phyloP scores from a whole-genome alignment of 2,797 vertebrate genomes.

The Etheostoma nigrum region DNA sequence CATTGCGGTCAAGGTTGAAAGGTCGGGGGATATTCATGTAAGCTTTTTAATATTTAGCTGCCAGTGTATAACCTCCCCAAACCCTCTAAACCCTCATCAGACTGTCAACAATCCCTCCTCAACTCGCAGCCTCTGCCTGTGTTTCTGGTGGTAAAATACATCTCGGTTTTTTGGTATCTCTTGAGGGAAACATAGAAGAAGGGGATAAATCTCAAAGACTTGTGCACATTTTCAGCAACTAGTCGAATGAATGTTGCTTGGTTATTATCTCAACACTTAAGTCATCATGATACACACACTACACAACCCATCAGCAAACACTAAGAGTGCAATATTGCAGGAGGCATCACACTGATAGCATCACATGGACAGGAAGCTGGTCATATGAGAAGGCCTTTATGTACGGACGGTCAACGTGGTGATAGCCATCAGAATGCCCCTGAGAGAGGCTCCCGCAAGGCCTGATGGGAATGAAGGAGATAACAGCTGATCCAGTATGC shows the following conservation, averaged over 20 bases:
- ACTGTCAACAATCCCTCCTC: slow-evolving; percentile 41
- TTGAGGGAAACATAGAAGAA: slow-evolving; percentile 10
- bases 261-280: slow-evolving; percentile 47
- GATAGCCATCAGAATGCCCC: slow-evolving; percentile 70
- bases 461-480: slow-evolving; percentile 67
- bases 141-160: slow-evolving; percentile 28
- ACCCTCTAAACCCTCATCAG: slow-evolving; percentile 22
- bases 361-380: slow-evolving; percentile 52
- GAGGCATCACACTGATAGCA: slow-evolving; percentile 50
- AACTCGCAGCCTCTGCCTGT: neutral
- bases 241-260: neutral
- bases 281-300: slow-evolving; percentile 22
- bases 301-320: slow-evolving; percentile 32
- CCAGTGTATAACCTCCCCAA: slow-evolving; percentile 1
- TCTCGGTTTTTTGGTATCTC: slow-evolving; percentile 27
- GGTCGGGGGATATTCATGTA: slow-evolving; percentile 34
- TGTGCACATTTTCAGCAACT: slow-evolving; percentile 8
- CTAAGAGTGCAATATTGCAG: slow-evolving; percentile 43
- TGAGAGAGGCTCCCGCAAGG: slow-evolving; percentile 55
- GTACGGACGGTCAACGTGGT: slow-evolving; percentile 25
- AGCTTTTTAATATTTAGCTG: slow-evolving; percentile 12
- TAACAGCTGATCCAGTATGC: slow-evolving; percentile 68
- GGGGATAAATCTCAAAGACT: slow-evolving; percentile 30
- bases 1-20: slow-evolving; percentile 19
- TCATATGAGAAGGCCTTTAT: slow-evolving; percentile 56